Evolutionary conservation across 2,888 invertebrate genomes (phyloP).

Genomic region (Hoplodrina ambigua): DNA sequence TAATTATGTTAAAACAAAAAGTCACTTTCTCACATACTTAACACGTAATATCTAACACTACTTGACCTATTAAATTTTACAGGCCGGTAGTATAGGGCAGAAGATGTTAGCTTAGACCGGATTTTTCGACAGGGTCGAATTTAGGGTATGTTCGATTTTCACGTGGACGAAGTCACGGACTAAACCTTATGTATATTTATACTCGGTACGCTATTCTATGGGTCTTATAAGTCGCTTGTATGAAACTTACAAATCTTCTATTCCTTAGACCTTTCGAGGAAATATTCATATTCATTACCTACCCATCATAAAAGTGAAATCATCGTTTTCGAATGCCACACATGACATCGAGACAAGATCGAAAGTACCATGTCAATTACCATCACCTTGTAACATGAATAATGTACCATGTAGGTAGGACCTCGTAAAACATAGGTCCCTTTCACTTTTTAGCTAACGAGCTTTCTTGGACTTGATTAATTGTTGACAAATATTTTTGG

Average conservation of each 20-base stretch:
- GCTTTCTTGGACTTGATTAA: conserved; percentile 35
- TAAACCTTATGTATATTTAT: too few relatives aligned
- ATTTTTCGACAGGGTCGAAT: too few relatives aligned
- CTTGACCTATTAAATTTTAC: too few relatives aligned
- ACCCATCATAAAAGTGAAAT: conserved; percentile 57
- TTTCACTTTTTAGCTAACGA: conserved; percentile 50
- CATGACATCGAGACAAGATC: conserved; percentile 49
- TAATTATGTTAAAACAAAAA: too few relatives aligned
- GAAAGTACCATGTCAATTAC: conserved; percentile 61
- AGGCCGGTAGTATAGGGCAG: too few relatives aligned
- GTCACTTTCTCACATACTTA: too few relatives aligned
- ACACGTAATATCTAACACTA: too few relatives aligned
- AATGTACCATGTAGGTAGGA: conserved; percentile 47
- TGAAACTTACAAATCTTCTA: not conserved
- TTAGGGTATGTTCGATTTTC: too few relatives aligned
- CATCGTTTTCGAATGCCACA: conserved; percentile 51
- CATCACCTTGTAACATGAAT: conserved; percentile 56
- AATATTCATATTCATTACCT: conserved; percentile 7
- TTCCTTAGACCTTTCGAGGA: not conserved
- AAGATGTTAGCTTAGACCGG: too few relatives aligned
- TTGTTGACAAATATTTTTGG: not conserved
- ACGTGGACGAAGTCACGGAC: too few relatives aligned
- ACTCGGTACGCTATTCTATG: too few relatives aligned
- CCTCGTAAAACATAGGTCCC: conserved; percentile 27
- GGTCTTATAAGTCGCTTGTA: too few relatives aligned